phyloP scores from a whole-genome alignment of 2,888 invertebrate species.

The Cryptus viduatorius region DNA sequence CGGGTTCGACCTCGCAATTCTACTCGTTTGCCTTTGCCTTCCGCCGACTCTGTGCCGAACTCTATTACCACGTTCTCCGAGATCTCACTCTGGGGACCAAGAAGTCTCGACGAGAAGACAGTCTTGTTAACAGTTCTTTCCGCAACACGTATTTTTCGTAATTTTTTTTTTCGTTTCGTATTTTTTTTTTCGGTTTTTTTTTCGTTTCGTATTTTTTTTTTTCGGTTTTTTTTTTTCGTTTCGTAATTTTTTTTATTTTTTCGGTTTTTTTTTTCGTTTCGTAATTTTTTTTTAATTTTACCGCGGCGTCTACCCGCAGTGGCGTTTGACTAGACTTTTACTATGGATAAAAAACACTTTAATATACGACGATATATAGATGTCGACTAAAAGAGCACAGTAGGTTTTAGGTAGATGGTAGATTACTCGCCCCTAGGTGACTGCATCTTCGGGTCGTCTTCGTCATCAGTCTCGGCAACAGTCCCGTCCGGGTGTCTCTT shows the following conservation, averaged over 20 bases:
- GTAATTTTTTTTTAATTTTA: conserved; percentile 15
- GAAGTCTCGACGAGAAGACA: not conserved
- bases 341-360: conserved; percentile 77
- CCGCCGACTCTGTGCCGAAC: conserved; percentile 12
- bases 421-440: conserved; percentile 85
- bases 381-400: conserved; percentile 81
- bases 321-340: conserved; percentile 71
- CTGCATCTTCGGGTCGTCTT: conserved; percentile 82
- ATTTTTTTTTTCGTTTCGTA: conserved; percentile 46
- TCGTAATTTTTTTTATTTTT: conserved; percentile 35
- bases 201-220: conserved; percentile 11
- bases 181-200: conserved; percentile 41
- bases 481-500: conserved; percentile 79
- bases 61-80: not conserved
- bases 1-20: conserved; percentile 74
- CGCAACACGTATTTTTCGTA: conserved; percentile 8
- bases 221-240: conserved; percentile 40
- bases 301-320: conserved; percentile 71
- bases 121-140: conserved; percentile 12
- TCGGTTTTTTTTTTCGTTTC: conserved; percentile 28
- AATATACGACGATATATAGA: conserved; percentile 77
- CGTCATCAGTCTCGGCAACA: conserved; percentile 81
- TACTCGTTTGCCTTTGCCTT: conserved; percentile 35
- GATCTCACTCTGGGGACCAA: conserved; percentile 16
- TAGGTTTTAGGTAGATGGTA: conserved; percentile 84